Percentiles rank a stretch among this genome's conserved stretches.
Conservation (phyloP, 2,797 vertebrate genomes). For the Cyprinella venusta region DNA sequence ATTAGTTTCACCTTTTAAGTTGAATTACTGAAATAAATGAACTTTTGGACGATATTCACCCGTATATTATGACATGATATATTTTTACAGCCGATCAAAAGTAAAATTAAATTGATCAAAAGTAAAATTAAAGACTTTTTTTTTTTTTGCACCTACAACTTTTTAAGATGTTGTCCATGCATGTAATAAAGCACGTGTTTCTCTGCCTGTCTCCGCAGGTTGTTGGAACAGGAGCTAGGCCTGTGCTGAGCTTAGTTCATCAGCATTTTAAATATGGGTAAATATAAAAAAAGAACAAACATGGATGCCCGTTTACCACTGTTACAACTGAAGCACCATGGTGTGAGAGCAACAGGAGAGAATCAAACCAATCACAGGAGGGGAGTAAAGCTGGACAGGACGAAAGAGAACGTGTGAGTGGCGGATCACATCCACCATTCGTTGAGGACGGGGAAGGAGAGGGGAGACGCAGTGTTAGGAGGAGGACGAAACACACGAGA, state of each 20-base stretch:
- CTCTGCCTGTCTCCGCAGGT: conserved; percentile 77
- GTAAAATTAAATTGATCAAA: no score
- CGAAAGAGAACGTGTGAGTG: conserved; percentile 78
- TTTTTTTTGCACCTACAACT: no score
- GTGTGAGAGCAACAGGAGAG: conserved; percentile 97
- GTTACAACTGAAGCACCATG: conserved; percentile 99
- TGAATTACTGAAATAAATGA: no score
- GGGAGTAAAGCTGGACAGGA: conserved; percentile 72
- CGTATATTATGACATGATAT: no score
- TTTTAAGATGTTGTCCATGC: no score
- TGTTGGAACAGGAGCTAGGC: conserved; percentile 95
- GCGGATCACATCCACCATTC: conserved; percentile 64
- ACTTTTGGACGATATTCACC: no score
- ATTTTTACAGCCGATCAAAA: no score
- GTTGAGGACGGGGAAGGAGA: conserved; percentile 59
- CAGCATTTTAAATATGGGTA: conserved; percentile 99
- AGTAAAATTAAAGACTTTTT: no score
- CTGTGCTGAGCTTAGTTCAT: conserved; percentile 97
- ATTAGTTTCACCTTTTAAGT: no score
- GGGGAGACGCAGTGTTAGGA: conserved; percentile 72
- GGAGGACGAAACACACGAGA: conserved; percentile 64
- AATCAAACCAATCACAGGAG: conserved; percentile 87
- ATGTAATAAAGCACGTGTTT: neutral
- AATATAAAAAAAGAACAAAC: conserved; percentile 98
- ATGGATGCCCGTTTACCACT: conserved; percentile 99